Base-by-base conservation (phyloP, 2,113 vertebrate genomes). In the Sylvilagus bachmani region DNA sequence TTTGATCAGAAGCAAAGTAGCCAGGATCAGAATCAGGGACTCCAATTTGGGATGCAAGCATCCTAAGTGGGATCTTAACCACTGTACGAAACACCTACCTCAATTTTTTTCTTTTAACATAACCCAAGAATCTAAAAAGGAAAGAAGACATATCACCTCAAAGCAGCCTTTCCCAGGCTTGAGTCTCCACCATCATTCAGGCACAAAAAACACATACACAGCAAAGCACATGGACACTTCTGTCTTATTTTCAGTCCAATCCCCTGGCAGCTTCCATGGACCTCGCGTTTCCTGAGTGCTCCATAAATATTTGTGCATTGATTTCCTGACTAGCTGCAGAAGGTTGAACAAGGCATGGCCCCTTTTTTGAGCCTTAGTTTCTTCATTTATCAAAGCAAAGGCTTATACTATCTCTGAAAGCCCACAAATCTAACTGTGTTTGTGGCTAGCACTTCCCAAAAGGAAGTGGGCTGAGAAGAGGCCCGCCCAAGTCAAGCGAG, bases 321-420 rank as follows among this genome's bases (percentile, higher is more conserved):
- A 71, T 79, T 93, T 91, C 66, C 71, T 89, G 51, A 58, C 53
- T 80, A 73, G 24, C 70, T 79, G 14, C 44, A 25, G 93, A 91
- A 91, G 84, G 13, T 31, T 91, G 22, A 93, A 21, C n/a, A 73
- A 64, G 49, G 88, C 75, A 67, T 0, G 25, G 38, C 64, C 14
- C 66, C 44, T 66, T 93, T 44, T 77, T 75, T 69, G 69, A 86
- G 53, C 9, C 78, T 95, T 27, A 55, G 69, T 94, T 88, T 93
- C 77, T 75, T 94, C 38, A 53, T 38, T 89, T 93, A 93, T 62
- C 66, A 83, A 6, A 33, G 82, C 44, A 58, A 19, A 91, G 58
- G 6, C 77, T 19, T 93, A 71, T 58, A 36, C 8, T 71, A 1
- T 58, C 25, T 93, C 74, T 86, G 3, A 53, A 74, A 66, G 55